These are phyloP conservation scores for Drosophila quinaria DNA, from an alignment of 2,888 invertebrate genomes.

Conservation along the genomic window DNA sequence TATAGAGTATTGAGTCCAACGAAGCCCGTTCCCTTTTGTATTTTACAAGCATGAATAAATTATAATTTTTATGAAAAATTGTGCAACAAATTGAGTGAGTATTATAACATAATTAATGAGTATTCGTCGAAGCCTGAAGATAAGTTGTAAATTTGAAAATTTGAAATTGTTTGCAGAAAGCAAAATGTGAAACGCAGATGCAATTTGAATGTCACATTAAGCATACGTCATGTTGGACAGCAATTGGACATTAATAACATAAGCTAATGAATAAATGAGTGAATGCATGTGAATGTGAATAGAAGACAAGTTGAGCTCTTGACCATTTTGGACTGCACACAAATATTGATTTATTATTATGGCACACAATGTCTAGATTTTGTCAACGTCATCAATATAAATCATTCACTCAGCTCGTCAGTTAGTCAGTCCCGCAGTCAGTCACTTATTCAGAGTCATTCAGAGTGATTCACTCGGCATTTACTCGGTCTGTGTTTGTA, in stretches of 20 bases:
- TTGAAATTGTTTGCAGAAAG: conserved; percentile 6
- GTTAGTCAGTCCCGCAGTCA: background rate
- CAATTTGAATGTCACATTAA: conserved; percentile 24
- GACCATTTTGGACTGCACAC: conserved; percentile 18
- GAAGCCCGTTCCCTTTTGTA: conserved; percentile 8
- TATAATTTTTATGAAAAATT: conserved; percentile 31
- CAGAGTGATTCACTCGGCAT: conserved; percentile 9
- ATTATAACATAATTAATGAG: conserved; percentile 37
- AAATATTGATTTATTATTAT: conserved; percentile 57
- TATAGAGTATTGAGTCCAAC: conserved; percentile 5
- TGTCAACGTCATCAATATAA: conserved; percentile 68
- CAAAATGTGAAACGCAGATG: background rate
- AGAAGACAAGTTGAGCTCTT: conserved; percentile 30
- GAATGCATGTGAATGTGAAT: conserved; percentile 18
- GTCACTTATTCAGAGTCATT: conserved; percentile 14
- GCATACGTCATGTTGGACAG: conserved; percentile 33
- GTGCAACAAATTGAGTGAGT: conserved; percentile 38
- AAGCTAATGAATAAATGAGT: conserved; percentile 23
- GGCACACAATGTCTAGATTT: conserved; percentile 33
- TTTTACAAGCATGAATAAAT: conserved; percentile 34
- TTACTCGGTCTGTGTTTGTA: background rate
- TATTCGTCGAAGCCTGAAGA: conserved; percentile 11
- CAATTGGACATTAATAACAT: conserved; percentile 36
- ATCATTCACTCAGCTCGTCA: conserved; percentile 44
- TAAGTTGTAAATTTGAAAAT: conserved; percentile 6